Evolutionary conservation across 2,797 vertebrate genomes (phyloP), one percentile per base, ranked within the genome.

Genomic region (Limosa lapponica): DNA sequence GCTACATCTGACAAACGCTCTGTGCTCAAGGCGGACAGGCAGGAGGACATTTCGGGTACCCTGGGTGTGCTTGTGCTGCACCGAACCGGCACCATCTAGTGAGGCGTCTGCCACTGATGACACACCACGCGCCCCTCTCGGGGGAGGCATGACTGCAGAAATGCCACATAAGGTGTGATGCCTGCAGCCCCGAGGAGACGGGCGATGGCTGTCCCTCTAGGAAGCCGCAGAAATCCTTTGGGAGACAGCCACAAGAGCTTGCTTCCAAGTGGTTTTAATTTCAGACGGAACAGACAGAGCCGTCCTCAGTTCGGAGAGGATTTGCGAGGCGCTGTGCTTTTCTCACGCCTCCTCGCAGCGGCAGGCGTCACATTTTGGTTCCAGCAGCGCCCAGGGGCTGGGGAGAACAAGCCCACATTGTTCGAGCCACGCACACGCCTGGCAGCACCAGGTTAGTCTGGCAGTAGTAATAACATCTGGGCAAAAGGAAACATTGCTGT

Each of bases 81-180:
- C 24, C 5, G 1, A 72, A 10, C 30, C 3, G 3, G 27, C 48
- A 16, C 11, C 11, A 2, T 8, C 25, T 27, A 6, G 22, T 22
- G 67, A 46, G 37, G 49, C 27, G 6, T 44, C 41, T 80, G 70
- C n/a, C 10, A 3, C 22, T 32, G 32, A 2, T 15, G 43, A 25
- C 71, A 25, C 23, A 39, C 54, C 32, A 30, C 6, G 1, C 19
- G 9, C 44, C 12, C 8, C 0, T 14, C 27, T 10, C 0, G 2
- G 49, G 16, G 3, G 13, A 43, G 36, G 24, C 39, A 37, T 20
- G 30, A 19, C 65, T 0, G 0, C 57, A 65, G 34, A 80, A 80
- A 67, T 13, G 14, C 44, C 51, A 8, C 37, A 3, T 5, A 5
- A 49, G 16, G 13, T 52, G 41, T 37, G 54, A 66, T 20, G 4